Conservation (phyloP, 2,888 invertebrate genomes). For the Drosophila melanocephala region DNA sequence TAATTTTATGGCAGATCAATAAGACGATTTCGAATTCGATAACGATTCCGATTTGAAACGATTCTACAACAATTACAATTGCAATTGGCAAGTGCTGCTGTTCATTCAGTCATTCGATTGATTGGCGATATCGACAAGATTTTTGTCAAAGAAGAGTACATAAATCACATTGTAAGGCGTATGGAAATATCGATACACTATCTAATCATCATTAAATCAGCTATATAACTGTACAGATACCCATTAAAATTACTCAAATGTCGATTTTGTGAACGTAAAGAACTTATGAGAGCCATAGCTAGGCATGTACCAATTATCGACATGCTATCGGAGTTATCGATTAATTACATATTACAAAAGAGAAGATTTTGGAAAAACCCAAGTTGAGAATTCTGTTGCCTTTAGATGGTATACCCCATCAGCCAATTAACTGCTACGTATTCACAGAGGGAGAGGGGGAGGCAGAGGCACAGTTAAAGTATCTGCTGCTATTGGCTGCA, state of each 20-base stretch:
- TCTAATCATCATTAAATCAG: neutral
- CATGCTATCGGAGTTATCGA: neutral
- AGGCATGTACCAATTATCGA: neutral
- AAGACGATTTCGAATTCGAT: slow-evolving; percentile 8
- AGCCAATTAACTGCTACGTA: slow-evolving; percentile 10
- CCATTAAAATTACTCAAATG: neutral
- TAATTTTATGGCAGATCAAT: neutral
- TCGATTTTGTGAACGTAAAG: neutral
- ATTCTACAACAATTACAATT: no score
- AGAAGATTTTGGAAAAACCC: neutral
- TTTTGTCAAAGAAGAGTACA: no score
- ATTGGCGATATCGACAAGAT: slow-evolving; percentile 39
- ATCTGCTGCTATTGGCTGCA: slow-evolving; percentile 49
- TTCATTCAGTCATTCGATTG: slow-evolving; percentile 47
- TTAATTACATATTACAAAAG: neutral
- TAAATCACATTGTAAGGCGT: neutral
- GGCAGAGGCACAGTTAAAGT: slow-evolving; percentile 15
- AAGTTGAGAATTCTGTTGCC: no score
- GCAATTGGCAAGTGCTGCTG: slow-evolving; percentile 22
- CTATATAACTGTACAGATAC: neutral
- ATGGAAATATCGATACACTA: neutral
- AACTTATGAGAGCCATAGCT: neutral
- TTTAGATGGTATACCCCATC: neutral
- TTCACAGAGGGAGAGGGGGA: neutral
- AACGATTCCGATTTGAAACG: neutral